phyloP scores from a whole-genome alignment of 2,797 vertebrate genomes.

The Cottoperca gobio region DNA sequence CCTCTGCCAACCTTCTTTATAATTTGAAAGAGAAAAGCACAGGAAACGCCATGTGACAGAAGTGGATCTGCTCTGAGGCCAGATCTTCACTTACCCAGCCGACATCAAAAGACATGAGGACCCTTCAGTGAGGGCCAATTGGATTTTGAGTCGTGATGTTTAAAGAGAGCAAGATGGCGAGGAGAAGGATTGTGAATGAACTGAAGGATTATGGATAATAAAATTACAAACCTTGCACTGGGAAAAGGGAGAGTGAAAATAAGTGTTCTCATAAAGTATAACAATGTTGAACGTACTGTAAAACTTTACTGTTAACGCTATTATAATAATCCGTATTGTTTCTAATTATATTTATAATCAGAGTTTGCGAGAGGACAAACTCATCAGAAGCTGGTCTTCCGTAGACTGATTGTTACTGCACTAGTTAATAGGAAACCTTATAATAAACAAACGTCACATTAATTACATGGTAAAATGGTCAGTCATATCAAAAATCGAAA shows the following conservation, averaged over 20 bases:
- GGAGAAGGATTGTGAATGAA: conserved; percentile 20
- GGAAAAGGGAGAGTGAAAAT: background rate
- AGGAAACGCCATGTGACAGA: conserved; percentile 54
- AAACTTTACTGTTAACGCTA: background rate
- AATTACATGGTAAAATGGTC: background rate
- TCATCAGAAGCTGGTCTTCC: background rate
- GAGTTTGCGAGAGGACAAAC: background rate
- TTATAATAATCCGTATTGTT: background rate
- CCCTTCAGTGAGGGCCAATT: conserved; percentile 59
- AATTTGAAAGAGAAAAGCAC: conserved; percentile 49
- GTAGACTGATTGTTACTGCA: background rate
- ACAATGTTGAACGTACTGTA: background rate
- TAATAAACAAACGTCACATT: background rate
- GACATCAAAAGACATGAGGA: conserved; percentile 69
- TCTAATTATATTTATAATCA: background rate
- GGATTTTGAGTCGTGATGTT: conserved; percentile 64
- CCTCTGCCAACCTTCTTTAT: conserved; percentile 37
- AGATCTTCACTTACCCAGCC: conserved; percentile 56
- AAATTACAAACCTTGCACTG: background rate
- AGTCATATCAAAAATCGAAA: background rate
- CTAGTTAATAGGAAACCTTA: background rate
- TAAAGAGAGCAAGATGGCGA: conserved; percentile 41
- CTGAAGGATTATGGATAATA: conserved; percentile 15
- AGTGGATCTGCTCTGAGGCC: conserved; percentile 58
- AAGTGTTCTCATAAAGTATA: background rate